Evolutionary conservation across 2,888 invertebrate species (phyloP), one percentile per base, ranked within the genome.

Genomic region (Campoletis raptor): DNA sequence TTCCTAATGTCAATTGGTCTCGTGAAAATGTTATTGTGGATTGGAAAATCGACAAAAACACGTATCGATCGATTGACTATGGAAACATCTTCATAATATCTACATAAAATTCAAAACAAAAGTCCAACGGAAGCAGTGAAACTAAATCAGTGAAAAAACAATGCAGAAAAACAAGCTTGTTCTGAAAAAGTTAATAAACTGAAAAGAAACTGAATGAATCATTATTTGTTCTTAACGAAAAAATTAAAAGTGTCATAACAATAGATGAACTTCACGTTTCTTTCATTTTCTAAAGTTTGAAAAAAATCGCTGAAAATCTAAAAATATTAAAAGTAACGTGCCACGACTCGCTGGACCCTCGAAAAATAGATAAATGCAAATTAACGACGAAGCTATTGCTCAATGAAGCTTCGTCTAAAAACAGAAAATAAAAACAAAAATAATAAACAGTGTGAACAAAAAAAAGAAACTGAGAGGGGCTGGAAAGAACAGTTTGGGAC

Each of bases 301-400:
- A n/a, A 48, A 48, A 48, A 48, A 18, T 15, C 48, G 15, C 0
- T 5, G 18, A 15, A 48, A 18, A 48, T 18, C 3, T 18, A 48
- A 61, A 61, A 61, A 61, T 15, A 61, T 61, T 30, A 45, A 21
- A 24, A 21, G 24, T 15, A 21, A 21, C 15, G 61, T 70, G 30
- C 45, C 48, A 70, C 48, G 9, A 45, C 18, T 30, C 18, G 30
- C 18, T 18, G 18, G 4, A 52, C 64, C 37, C n/a, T 2, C 45
- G 72, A 37, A 81, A 30, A 54, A 74, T 7, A 45, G 30, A 24
- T 12, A 57, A 69, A 45, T 57, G 7, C 30, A 21, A 76, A 57
- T 85, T 73, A 61, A 67, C 48, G 73, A 78, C 67, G 78, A 85
- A 78, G 85, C 78, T 78, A 64, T 78, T 81, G 81, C 78, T 85